Base-by-base conservation (phyloP, 53 echinoderm and acorn worm genomes). In the Holothuria leucospilota region DNA sequence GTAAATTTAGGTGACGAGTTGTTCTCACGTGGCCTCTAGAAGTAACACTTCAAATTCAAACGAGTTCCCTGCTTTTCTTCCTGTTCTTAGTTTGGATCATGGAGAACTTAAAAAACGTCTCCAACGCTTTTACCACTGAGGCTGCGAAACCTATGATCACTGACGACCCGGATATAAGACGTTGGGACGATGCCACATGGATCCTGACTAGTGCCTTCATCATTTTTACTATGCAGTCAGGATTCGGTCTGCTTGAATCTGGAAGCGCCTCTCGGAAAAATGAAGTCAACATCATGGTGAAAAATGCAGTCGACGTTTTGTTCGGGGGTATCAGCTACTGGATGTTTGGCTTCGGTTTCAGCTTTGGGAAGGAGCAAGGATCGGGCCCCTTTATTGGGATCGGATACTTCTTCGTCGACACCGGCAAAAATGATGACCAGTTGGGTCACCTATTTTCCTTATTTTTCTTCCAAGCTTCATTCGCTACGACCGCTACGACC, bases 181-280 rank as follows among this genome's bases (percentile, higher is more conserved):
- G 84, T 15, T 94, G 94, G 94, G 96, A 96, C 39, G 96, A 96
- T 75, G 91, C 96, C 0, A 96, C 96, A 2, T 96, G 94, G 96
- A 93, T 96, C 41, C 71, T 94, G 1, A 94, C 96, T 34, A 96
- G 92, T 74, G 91, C 94, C 61, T 96, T 96, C 64, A 95, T 94
- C n/a, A 96, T 96, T 38, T 96, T 96, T 64, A 96, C 96, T 39
- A 96, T 96, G 96, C 96, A 94, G 72, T 94, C 96, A n/a, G 96
- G 96, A 5, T 96, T 96, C 71, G 96, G 96, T 20, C 87, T 96
- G 14, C 91, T 96, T 21, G 96, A 96, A 67, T 96, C 96, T 1
- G 96, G 96, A 38, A 94, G 92, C 62, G 96, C 90, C 25, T 92
- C 94, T 4, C 89, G 90, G 49, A 96, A 96, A 65, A 96, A 96